Evolutionary conservation across 30 jellyfish, hydroid and myxozoan species (phyloP).

Genomic region (Turritopsis dohrnii): DNA sequence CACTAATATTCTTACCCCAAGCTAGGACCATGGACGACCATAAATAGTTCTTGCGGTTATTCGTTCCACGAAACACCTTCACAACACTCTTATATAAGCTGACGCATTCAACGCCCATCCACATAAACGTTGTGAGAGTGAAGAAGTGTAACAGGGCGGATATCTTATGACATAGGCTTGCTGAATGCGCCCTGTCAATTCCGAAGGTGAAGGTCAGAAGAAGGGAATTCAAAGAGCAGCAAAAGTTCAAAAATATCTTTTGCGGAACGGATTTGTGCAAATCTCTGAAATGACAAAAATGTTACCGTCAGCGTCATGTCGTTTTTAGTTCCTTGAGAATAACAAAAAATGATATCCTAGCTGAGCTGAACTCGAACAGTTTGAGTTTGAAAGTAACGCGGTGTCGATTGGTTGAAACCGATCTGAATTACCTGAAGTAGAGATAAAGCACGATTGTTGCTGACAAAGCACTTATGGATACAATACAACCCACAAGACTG

Average conservation of each 20-base stretch:
- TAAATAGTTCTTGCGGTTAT: not conserved
- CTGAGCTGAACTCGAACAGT: too few species aligned
- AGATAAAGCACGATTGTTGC: not conserved
- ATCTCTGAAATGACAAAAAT: not conserved
- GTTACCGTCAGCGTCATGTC: not conserved
- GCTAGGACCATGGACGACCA: not conserved
- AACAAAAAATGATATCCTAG: too few species aligned
- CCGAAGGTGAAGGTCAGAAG: not conserved
- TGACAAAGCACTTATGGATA: not conserved
- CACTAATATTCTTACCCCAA: slow-evolving; percentile 17
- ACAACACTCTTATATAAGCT: slow-evolving; percentile 11
- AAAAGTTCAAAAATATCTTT: not conserved
- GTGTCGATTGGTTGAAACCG: too few species aligned
- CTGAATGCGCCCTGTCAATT: not conserved
- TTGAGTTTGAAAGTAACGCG: too few species aligned
- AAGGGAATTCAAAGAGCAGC: not conserved
- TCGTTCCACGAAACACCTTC: not conserved
- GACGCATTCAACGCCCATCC: slow-evolving; percentile 12
- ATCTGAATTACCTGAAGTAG: not conserved
- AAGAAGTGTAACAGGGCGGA: not conserved
- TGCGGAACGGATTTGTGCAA: slow-evolving; percentile 6
- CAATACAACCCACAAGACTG: not conserved
- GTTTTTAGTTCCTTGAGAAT: too few species aligned
- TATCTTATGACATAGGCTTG: not conserved
- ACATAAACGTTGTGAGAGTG: not conserved